phyloP scores from a whole-genome alignment of 2,797 vertebrate genomes.

The Pangasius larnaudii region DNA sequence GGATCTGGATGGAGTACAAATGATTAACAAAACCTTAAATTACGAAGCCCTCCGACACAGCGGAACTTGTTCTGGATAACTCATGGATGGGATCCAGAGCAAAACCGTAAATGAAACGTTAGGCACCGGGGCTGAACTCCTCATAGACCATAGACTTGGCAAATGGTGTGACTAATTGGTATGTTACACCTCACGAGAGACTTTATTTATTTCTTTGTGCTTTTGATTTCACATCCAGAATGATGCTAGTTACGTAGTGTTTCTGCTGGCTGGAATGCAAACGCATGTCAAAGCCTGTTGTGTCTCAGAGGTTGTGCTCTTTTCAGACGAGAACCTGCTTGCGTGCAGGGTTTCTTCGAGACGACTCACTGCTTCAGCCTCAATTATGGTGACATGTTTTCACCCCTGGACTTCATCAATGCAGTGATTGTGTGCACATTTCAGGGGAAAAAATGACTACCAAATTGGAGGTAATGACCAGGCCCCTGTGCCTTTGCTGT shows the following conservation, averaged over 20 bases:
- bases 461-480: conserved; percentile 56
- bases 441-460: conserved; percentile 35
- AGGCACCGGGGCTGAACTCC: conserved; percentile 22
- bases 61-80: conserved; percentile 42
- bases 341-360: conserved; percentile 33
- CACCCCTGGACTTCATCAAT: conserved; percentile 57
- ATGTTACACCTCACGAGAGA: conserved; percentile 40
- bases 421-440: conserved; percentile 43
- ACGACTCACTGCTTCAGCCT: conserved; percentile 56
- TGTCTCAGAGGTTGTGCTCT: conserved; percentile 23
- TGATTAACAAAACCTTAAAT: conserved; percentile 49
- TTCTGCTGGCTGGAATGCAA: conserved; percentile 52
- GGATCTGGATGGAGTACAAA: conserved; percentile 57
- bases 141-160: conserved; percentile 34
- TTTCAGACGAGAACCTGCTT: conserved; percentile 50
- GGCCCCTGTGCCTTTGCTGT: conserved; percentile 56
- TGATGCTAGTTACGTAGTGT: conserved; percentile 49
- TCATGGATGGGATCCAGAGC: conserved; percentile 40
- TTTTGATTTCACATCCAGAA: conserved; percentile 48
- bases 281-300: conserved; percentile 59
- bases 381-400: conserved; percentile 64
- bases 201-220: conserved; percentile 44
- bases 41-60: conserved; percentile 41
- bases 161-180: conserved; percentile 41
- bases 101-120: conserved; percentile 47